Evolutionary conservation across 2,888 invertebrate genomes (phyloP).

Genomic region (Lepidochitona cinerea): DNA sequence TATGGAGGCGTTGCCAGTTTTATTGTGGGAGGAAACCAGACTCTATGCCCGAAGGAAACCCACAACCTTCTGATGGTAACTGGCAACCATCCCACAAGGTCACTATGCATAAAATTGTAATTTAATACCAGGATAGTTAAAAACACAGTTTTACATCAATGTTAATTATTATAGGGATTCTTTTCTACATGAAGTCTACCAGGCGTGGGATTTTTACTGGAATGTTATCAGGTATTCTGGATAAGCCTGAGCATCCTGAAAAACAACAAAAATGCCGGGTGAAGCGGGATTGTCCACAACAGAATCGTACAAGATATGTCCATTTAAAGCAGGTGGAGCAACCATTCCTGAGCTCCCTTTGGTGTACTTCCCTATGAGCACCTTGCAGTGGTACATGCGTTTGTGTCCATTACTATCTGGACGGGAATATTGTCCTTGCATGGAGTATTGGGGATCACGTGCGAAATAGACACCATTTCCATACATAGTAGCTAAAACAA

Average conservation of each 20-base stretch:
- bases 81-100: too few relatives aligned
- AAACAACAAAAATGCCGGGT: slow-evolving; percentile 59
- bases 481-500: slow-evolving; percentile 51
- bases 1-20: too few relatives aligned
- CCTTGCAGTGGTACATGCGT: slow-evolving; percentile 48
- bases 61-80: too few relatives aligned
- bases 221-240: slow-evolving; percentile 61
- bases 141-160: too few relatives aligned
- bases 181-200: too few relatives aligned
- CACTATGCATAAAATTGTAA: too few relatives aligned
- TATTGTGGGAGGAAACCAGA: too few relatives aligned
- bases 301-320: slow-evolving; percentile 50
- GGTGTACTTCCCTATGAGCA: slow-evolving; percentile 51
- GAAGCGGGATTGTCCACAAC: slow-evolving; percentile 39
- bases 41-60: too few relatives aligned
- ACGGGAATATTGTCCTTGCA: slow-evolving; percentile 37
- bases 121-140: too few relatives aligned
- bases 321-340: slow-evolving; percentile 41
- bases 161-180: too few relatives aligned
- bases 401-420: slow-evolving; percentile 35
- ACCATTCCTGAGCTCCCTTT: slow-evolving; percentile 34
- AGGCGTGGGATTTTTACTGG: too few relatives aligned
- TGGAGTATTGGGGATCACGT: slow-evolving; percentile 46
- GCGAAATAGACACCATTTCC: slow-evolving; percentile 66
- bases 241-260: slow-evolving; percentile 63